Percentiles rank a stretch among this genome's conserved stretches.
These are phyloP conservation scores for Pangasius larnaudii DNA, from an alignment of 2,797 vertebrate genomes.

Conservation along the genomic window DNA sequence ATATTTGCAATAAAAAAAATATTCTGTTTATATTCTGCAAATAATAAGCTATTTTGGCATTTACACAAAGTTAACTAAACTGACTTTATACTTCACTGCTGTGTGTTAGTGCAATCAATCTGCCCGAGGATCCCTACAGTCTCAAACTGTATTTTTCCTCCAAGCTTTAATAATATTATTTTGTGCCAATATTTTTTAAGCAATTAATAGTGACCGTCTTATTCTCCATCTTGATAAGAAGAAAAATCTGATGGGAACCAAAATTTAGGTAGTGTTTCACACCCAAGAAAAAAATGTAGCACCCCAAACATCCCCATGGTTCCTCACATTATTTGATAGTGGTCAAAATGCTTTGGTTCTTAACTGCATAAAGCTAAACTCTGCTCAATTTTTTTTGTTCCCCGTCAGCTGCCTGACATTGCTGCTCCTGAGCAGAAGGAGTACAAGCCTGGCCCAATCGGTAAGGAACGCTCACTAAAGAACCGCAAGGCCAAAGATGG, in stretches of 20 bases:
- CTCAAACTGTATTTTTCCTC: not conserved
- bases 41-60: not conserved
- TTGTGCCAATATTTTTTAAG: not conserved
- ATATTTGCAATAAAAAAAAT: not conserved
- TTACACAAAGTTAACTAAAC: not conserved
- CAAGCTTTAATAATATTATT: not conserved
- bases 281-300: not conserved
- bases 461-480: slow-evolving; percentile 95
- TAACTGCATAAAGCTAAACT: not conserved
- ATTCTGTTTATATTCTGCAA: not conserved
- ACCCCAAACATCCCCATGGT: not conserved
- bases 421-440: slow-evolving; percentile 93
- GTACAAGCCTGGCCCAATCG: slow-evolving; percentile 97
- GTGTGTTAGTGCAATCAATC: not conserved
- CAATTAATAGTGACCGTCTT: not conserved
- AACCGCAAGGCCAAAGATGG: slow-evolving; percentile 96
- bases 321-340: not conserved
- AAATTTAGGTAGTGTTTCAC: not conserved
- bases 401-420: slow-evolving; percentile 89
- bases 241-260: not conserved
- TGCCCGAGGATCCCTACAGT: not conserved
- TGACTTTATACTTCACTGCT: not conserved
- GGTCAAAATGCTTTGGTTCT: not conserved
- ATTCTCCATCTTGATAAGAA: not conserved
- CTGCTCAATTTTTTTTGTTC: not conserved